Conservation (phyloP, 2,113 vertebrate genomes). For the Pterocles gutturalis region DNA sequence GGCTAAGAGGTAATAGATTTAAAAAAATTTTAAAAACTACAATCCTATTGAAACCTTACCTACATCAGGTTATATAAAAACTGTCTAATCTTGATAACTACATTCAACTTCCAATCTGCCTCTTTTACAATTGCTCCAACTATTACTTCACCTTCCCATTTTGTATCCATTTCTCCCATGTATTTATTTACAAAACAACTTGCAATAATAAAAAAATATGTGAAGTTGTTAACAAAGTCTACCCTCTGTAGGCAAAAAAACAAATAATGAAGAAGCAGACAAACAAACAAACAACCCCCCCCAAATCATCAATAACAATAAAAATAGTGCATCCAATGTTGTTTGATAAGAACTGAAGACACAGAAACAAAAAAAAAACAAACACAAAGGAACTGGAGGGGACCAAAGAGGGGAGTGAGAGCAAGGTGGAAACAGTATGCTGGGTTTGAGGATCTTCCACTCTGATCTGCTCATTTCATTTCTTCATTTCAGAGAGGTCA, state of each 20-base stretch:
- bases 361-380: not conserved
- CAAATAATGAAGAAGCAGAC: not conserved
- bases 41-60: not conserved
- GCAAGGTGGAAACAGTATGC: not conserved
- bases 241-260: not conserved
- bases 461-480: not conserved
- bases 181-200: not conserved
- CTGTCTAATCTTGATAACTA: not conserved
- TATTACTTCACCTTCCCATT: not conserved
- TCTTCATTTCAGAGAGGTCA: not conserved
- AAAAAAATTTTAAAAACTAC: not conserved
- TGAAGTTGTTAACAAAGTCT: not conserved
- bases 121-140: not conserved
- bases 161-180: not conserved
- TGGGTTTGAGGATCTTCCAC: not conserved
- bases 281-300: not conserved
- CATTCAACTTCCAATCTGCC: not conserved
- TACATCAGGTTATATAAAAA: not conserved
- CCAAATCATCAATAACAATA: not conserved
- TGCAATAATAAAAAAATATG: not conserved
- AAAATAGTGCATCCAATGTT: not conserved
- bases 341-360: not conserved
- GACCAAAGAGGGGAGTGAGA: rapidly evolving
- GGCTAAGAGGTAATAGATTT: not conserved
- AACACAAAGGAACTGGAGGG: not conserved